Conservation (phyloP, 2,888 invertebrate species). For the Ceraclea dissimilis region DNA sequence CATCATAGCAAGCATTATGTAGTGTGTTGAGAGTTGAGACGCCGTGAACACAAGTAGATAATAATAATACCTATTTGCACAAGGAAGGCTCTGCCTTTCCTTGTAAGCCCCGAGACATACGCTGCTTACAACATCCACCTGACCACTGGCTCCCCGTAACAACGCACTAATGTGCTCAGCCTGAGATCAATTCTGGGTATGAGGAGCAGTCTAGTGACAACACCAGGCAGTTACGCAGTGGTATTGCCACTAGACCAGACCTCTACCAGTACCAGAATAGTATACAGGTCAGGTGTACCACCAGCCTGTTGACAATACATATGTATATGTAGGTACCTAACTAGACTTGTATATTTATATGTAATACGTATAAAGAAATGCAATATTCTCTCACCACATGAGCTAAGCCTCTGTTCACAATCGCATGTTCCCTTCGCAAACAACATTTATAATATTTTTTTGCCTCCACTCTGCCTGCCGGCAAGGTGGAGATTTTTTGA, state of each 20-base stretch:
- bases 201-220: no score
- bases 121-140: no score
- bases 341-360: not conserved
- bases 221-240: not conserved
- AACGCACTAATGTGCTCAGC: no score
- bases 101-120: no score
- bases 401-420: not conserved
- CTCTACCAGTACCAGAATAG: not conserved
- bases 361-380: conserved; percentile 14
- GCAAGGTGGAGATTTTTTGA: conserved; percentile 14
- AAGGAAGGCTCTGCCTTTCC: no score
- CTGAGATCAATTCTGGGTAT: no score
- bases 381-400: not conserved
- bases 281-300: no score
- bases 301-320: not conserved
- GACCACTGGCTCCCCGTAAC: no score
- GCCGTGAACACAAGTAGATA: no score
- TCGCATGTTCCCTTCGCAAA: not conserved
- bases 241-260: not conserved
- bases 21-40: no score
- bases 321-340: not conserved
- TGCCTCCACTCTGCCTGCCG: conserved; percentile 7
- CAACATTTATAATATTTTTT: conserved; percentile 11
- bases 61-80: no score
- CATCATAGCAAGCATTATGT: no score